Base-by-base conservation (phyloP, 2,888 invertebrate genomes). In the Panopea generosa region DNA sequence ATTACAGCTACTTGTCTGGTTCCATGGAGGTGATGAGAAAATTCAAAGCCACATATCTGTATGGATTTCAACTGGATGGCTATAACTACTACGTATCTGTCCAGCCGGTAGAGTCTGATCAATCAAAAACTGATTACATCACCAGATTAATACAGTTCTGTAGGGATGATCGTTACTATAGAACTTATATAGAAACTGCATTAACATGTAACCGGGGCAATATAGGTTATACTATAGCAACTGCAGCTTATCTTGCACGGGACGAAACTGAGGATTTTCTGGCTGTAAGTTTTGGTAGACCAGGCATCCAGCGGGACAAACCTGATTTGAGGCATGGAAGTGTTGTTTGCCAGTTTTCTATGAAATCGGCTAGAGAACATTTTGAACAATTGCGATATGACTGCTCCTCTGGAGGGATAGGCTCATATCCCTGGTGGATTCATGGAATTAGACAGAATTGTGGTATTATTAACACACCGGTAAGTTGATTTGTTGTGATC, bases 131-230 rank as follows among this genome's bases (percentile, higher is more conserved):
- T 2, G n/a, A 20, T 16, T 83, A 76, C 33, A 89, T 90, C 47
- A 90, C 91, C 2, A 83, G 88, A 53, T 71, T 93, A 20, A 89
- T 88, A 3, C 83, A 92, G 24, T 73, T 92, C n/a, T 92, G 92
- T 82, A 81, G 83, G 14, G 68, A 85, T 18, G 91, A 92, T 60
- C 33, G 49, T 1, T 62, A 79, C 6, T 90, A 89, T 57, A 82
- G 86, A 45, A 92, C 92, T 0, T 93, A 92, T 78, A 85, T 90
- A 16, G 93, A 93, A 73, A 78, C 90, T n/a, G 84, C 88, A 2
- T 69, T 93, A 18, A 50, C 56, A 7, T 91, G 91, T 69, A 52
- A 68, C 16, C 52, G 50, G 0, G 56, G 26, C 16, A 33, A 57
- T 29, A 27, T 18, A 0, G 49, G 71, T 2, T 88, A 78, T 56